These are phyloP conservation scores for Romanomermis culicivorax DNA, from an alignment of 2,888 invertebrate species.

Conservation along the genomic window DNA sequence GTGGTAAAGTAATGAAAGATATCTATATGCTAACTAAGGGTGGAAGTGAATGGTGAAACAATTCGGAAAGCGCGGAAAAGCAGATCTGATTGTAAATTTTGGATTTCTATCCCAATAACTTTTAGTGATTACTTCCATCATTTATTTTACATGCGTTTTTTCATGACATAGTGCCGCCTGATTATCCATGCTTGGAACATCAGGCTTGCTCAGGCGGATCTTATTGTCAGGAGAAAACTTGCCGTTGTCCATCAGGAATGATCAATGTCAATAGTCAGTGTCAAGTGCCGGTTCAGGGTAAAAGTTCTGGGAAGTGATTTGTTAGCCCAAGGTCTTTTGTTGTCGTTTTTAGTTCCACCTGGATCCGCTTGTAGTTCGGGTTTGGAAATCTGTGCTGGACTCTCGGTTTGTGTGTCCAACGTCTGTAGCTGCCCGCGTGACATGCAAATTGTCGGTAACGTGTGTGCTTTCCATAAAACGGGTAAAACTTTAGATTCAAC, in stretches of 20 bases:
- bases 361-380: neutral
- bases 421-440: neutral
- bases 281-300: neutral
- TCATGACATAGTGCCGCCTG: constrained; percentile 6
- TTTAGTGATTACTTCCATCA: too few species aligned
- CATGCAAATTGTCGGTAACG: neutral
- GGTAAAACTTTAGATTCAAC: too few species aligned
- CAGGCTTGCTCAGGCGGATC: constrained; percentile 14
- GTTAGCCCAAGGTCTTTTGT: neutral
- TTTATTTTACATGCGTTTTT: too few species aligned
- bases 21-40: too few species aligned
- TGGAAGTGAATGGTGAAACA: too few species aligned
- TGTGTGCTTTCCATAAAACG: neutral
- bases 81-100: too few species aligned
- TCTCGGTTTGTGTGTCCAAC: neutral
- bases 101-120: too few species aligned
- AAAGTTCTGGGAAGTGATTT: neutral
- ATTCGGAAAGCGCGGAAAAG: too few species aligned
- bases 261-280: neutral
- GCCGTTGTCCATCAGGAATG: constrained; percentile 15
- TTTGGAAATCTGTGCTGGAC: neutral
- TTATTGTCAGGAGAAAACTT: constrained; percentile 17
- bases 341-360: neutral
- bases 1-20: too few species aligned
- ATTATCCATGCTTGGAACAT: neutral